These are phyloP conservation scores for Hirtodrosophila histrioides DNA, from an alignment of 2,888 invertebrate genomes.

Conservation along the genomic window DNA sequence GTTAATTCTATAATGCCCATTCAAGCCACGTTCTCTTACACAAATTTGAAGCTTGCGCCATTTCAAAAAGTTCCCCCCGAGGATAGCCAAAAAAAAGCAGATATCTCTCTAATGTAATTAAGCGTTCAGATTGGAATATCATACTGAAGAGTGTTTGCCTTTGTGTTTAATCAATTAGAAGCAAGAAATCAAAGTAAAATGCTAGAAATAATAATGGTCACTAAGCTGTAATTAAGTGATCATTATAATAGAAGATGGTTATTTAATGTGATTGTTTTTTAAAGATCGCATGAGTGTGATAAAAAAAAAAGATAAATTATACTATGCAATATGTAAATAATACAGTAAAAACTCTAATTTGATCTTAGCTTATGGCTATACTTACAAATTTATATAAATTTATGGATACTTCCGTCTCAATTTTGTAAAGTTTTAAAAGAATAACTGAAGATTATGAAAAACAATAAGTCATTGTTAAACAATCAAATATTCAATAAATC, in stretches of 20 bases:
- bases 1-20: slow-evolving; percentile 6
- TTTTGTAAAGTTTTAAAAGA: not conserved
- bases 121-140: not conserved
- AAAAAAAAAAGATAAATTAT: not conserved
- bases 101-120: slow-evolving; percentile 2
- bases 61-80: slow-evolving; percentile 40
- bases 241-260: slow-evolving; percentile 12
- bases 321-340: not conserved
- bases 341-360: not conserved
- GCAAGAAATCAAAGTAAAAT: slow-evolving; percentile 8
- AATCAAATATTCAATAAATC: no score
- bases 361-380: not conserved
- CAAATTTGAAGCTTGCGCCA: not conserved
- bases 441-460: not conserved
- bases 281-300: slow-evolving; percentile 6
- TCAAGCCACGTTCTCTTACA: slow-evolving; percentile 14
- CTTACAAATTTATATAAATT: not conserved
- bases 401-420: not conserved
- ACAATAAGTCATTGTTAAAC: not conserved
- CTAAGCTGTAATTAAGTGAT: slow-evolving; percentile 22
- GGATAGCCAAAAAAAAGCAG: not conserved
- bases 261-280: slow-evolving; percentile 8
- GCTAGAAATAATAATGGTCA: slow-evolving; percentile 24
- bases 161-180: slow-evolving; percentile 29
- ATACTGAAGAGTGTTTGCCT: not conserved